Evolutionary conservation across 2,797 vertebrate genomes (phyloP).

Genomic region (Myripristis murdjan): DNA sequence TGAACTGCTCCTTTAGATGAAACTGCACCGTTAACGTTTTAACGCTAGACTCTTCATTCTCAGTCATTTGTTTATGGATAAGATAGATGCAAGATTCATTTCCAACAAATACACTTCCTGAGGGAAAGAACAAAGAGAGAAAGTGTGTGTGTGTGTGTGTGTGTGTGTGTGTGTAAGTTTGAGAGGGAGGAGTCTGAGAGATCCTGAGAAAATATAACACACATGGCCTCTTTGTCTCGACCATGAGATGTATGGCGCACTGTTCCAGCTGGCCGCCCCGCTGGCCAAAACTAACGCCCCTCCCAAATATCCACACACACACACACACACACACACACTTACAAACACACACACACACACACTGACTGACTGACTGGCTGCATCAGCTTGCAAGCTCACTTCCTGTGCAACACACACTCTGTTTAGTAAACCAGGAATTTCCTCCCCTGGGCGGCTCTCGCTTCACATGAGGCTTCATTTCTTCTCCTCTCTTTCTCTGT

Average conservation of each 20-base stretch:
- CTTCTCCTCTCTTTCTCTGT: constrained; percentile 26
- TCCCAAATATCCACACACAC: constrained; percentile 42
- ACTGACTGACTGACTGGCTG: constrained; percentile 49
- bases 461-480: constrained; percentile 74
- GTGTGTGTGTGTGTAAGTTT: not conserved
- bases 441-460: constrained; percentile 75
- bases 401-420: constrained; percentile 58
- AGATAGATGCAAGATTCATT: too few relatives aligned
- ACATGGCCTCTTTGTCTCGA: constrained; percentile 58
- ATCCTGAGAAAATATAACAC: constrained; percentile 52
- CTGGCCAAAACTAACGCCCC: constrained; percentile 57
- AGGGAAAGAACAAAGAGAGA: too few relatives aligned
- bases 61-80: too few relatives aligned
- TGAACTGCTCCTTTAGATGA: too few relatives aligned
- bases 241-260: constrained; percentile 46
- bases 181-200: constrained; percentile 10
- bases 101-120: too few relatives aligned
- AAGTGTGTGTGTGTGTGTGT: too few relatives aligned
- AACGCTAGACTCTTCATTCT: too few relatives aligned
- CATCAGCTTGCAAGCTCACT: constrained; percentile 53
- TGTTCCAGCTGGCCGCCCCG: constrained; percentile 56
- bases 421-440: constrained; percentile 80
- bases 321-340: not conserved
- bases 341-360: constrained; percentile 1
- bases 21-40: too few relatives aligned